Conservation (phyloP, 1,140 invertebrate genomes). For the Caenorhabditis remanei region DNA sequence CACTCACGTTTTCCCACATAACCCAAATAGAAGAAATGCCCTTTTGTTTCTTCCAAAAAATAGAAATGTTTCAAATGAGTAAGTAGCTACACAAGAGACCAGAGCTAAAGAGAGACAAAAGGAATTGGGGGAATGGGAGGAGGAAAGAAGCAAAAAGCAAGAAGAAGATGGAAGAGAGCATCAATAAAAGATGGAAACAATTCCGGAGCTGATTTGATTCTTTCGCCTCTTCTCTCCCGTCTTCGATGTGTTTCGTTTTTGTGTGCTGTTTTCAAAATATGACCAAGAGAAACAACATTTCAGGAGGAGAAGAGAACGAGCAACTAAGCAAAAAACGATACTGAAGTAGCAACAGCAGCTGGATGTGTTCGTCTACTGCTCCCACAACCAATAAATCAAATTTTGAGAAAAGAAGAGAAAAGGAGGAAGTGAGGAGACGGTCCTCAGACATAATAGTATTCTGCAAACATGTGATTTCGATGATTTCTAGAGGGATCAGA, state of each 20-base stretch:
- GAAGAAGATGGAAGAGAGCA: conserved; percentile 35
- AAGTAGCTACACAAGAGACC: conserved; percentile 3
- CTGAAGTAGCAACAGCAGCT: conserved; percentile 4
- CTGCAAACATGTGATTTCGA: not conserved
- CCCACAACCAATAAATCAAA: conserved; percentile 41
- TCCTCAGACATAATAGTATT: not conserved
- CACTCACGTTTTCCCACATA: not conserved
- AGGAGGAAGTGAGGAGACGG: not conserved
- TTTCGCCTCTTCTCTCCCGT: conserved; percentile 9
- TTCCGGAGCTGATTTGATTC: conserved; percentile 44
- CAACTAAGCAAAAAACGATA: not conserved
- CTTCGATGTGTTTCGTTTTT: conserved; percentile 32
- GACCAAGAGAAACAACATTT: conserved; percentile 48
- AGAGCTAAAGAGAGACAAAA: not conserved
- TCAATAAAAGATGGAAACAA: conserved; percentile 45
- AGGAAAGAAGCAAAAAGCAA: conserved; percentile 24
- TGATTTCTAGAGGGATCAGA: no score
- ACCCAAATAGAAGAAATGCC: conserved; percentile 35
- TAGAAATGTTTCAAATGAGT: conserved; percentile 35
- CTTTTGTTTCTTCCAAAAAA: not conserved
- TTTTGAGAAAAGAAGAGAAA: not conserved
- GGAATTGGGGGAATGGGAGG: not conserved
- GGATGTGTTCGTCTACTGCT: not conserved
- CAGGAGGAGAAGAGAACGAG: not conserved
- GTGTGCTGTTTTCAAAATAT: conserved; percentile 43